phyloP scores from a whole-genome alignment of 2,888 invertebrate genomes.

The Cephus pulcher region DNA sequence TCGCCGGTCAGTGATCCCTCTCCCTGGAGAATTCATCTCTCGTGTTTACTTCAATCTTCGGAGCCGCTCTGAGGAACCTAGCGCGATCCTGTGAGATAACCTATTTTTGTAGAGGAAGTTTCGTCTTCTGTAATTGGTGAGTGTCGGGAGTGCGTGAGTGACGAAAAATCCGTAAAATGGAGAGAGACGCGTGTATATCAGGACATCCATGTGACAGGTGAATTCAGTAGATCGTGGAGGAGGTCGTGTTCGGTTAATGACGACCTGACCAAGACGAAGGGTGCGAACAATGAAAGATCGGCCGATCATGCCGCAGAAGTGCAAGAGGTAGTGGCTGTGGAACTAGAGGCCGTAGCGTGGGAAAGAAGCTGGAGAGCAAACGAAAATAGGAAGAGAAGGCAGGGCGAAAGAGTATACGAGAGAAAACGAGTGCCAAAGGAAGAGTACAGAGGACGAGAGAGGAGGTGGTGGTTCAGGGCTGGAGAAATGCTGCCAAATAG shows the following conservation, averaged over 20 bases:
- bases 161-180: neutral
- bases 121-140: neutral
- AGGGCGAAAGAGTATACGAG: neutral
- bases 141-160: neutral
- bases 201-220: neutral
- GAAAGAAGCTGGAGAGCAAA: neutral
- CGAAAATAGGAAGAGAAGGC: slow-evolving; percentile 8
- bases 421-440: neutral
- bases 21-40: slow-evolving; percentile 44
- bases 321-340: slow-evolving; percentile 55
- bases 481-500: slow-evolving; percentile 56
- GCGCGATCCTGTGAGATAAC: neutral
- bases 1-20: slow-evolving; percentile 57
- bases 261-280: slow-evolving; percentile 18
- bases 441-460: slow-evolving; percentile 10
- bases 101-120: neutral
- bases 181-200: neutral
- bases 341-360: slow-evolving; percentile 17
- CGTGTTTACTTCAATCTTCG: slow-evolving; percentile 35
- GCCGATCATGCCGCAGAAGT: slow-evolving; percentile 53
- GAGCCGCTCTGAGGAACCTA: neutral
- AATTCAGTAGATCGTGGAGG: neutral
- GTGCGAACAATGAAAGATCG: slow-evolving; percentile 37
- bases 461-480: slow-evolving; percentile 11
- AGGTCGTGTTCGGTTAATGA: slow-evolving; percentile 12